Conservation (phyloP, 2,797 vertebrate species). For the Silurus lanzhouensis region DNA sequence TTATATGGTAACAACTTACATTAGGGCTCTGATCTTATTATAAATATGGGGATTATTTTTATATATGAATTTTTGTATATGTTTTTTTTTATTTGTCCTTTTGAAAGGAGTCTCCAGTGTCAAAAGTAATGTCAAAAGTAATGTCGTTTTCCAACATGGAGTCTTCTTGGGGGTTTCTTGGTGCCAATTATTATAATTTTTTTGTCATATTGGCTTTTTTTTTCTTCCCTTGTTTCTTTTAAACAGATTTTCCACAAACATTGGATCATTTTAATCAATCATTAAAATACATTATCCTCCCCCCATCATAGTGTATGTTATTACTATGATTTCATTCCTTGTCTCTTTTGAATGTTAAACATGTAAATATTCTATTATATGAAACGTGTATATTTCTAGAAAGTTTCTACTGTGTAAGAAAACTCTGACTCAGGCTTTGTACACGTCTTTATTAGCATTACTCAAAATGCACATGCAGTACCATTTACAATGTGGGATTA, state of each 20-base stretch:
- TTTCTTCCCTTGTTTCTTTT: not conserved
- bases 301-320: not conserved
- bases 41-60: too few relatives aligned
- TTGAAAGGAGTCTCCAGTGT: slow-evolving; percentile 5
- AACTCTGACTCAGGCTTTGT: slow-evolving; percentile 44
- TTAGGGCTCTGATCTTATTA: too few relatives aligned
- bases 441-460: slow-evolving; percentile 66
- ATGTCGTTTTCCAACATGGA: not conserved
- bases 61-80: too few relatives aligned
- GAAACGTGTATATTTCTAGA: not conserved
- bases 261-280: too few relatives aligned
- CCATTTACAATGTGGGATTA: slow-evolving; percentile 68
- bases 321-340: not conserved
- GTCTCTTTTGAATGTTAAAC: not conserved
- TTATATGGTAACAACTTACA: not conserved
- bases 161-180: not conserved
- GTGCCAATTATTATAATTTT: not conserved
- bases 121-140: not conserved
- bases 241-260: not conserved
- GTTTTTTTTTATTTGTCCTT: not conserved
- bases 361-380: not conserved
- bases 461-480: slow-evolving; percentile 59
- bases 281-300: too few relatives aligned
- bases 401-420: not conserved
- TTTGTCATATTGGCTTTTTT: not conserved